Conservation (phyloP, 2,797 vertebrate species). For the Syngnathus rostellatus region DNA sequence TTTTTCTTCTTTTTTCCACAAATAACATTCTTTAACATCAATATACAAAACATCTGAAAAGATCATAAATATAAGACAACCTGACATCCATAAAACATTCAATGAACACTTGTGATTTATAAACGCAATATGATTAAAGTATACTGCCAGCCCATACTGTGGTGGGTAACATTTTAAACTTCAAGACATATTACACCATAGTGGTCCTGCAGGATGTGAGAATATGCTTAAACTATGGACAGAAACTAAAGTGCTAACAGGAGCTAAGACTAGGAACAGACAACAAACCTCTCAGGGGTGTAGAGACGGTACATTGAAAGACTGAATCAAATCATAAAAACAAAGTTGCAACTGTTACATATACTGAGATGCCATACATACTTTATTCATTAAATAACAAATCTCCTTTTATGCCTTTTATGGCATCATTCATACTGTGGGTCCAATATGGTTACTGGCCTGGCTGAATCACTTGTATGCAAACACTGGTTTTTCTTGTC, state of each 20-base stretch:
- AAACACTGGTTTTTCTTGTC: slow-evolving; percentile 47
- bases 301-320: neutral
- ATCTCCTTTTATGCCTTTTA: slow-evolving; percentile 21
- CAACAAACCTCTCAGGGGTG: neutral
- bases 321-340: neutral
- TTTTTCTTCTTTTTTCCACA: slow-evolving; percentile 30
- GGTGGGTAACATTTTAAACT: slow-evolving; percentile 33
- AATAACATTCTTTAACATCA: slow-evolving; percentile 46
- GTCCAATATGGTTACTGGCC: slow-evolving; percentile 23
- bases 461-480: slow-evolving; percentile 40
- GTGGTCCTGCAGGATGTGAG: slow-evolving; percentile 10
- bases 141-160: slow-evolving; percentile 23
- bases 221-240: slow-evolving; percentile 27
- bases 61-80: slow-evolving; percentile 56
- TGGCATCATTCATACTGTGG: slow-evolving; percentile 30
- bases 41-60: slow-evolving; percentile 61
- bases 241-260: slow-evolving; percentile 12
- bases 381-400: slow-evolving; percentile 34
- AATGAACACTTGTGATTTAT: slow-evolving; percentile 47
- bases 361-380: slow-evolving; percentile 24
- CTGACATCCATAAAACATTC: slow-evolving; percentile 44
- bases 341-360: neutral
- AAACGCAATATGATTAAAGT: slow-evolving; percentile 45
- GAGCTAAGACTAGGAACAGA: neutral
- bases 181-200: slow-evolving; percentile 17